Evolutionary conservation across 2,797 vertebrate species (phyloP), one percentile per base, ranked within the genome.

Genomic region (Pachyuromys duprasi): DNA sequence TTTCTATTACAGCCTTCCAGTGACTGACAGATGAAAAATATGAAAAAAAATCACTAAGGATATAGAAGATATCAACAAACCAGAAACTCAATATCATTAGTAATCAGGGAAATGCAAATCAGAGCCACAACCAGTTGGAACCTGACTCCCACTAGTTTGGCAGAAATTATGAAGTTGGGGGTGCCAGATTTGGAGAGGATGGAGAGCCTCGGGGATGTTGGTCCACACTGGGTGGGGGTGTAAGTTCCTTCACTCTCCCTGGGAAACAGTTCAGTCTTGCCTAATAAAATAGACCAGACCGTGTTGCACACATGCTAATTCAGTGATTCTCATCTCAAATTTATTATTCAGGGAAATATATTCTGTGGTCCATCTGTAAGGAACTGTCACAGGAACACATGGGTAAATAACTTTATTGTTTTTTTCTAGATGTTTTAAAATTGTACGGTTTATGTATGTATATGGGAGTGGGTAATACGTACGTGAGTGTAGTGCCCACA

Each of bases 121-220:
- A 92, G 89, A 95, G 63, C 49, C 82, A 63, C 36, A 57, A 0
- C 3, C 82, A 88, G 78, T 55, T 86, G 55, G 93, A 53, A 91
- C 94, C 84, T 78, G 55, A 90, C 69, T 96, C 94, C 93, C 49
- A 94, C 94, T 28, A 36, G 57, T 55, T 95, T 96, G 95, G 95
- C 95, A 91, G 89, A 86, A 78, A 76, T 69, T 8, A 45, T 11
- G 20, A 94, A 91, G 49, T n/a, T 42, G 49, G 74, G 42, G 5
- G 53, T 13, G 75, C 49, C 75, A 79, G 89, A n/a, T 94, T 42
- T 87, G 93, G 80, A 39, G 72, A 86, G 90, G 53, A 60, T 39
- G 14, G 3, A 53, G 45, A 60, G 57, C 36, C 0, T 31, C 11
- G 63, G 65, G 69, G 17, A n/a, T 4, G 11, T 67, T 75, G 33